These are phyloP conservation scores for Brachyopa scutellaris DNA, from an alignment of 2,888 invertebrate genomes.

Conservation along the genomic window DNA sequence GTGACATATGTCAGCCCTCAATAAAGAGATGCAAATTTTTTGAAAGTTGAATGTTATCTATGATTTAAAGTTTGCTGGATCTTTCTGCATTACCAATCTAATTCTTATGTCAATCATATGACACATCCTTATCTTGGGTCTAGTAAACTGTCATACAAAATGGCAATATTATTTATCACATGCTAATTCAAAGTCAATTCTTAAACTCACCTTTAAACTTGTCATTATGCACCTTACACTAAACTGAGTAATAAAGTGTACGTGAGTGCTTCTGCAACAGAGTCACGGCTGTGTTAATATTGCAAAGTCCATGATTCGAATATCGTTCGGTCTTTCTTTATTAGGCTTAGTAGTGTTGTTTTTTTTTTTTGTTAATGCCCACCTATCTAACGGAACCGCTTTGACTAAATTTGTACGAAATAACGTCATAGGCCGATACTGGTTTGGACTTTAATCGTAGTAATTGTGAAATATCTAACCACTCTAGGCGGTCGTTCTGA, in stretches of 20 bases:
- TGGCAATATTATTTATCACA: neutral
- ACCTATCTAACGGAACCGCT: neutral
- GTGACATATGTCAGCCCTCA: no score
- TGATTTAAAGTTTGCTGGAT: no score
- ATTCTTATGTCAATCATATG: conserved; percentile 6
- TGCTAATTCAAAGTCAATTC: conserved; percentile 14
- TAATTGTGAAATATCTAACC: neutral
- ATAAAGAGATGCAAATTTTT: no score
- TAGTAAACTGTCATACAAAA: neutral
- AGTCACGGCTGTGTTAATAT: no score
- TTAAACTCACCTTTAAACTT: no score
- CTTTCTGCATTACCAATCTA: no score
- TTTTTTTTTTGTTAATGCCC: neutral
- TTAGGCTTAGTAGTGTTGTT: neutral
- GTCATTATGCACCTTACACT: neutral
- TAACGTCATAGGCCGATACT: neutral
- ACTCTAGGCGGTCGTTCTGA: neutral
- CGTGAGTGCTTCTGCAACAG: no score
- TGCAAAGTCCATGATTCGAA: neutral
- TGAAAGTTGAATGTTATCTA: no score
- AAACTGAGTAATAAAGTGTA: neutral
- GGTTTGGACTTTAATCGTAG: neutral
- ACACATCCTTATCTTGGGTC: conserved; percentile 1
- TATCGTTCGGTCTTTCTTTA: conserved; percentile 2
- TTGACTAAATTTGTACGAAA: neutral